Conservation (phyloP, 2,888 invertebrate genomes). For the Alitta virens region DNA sequence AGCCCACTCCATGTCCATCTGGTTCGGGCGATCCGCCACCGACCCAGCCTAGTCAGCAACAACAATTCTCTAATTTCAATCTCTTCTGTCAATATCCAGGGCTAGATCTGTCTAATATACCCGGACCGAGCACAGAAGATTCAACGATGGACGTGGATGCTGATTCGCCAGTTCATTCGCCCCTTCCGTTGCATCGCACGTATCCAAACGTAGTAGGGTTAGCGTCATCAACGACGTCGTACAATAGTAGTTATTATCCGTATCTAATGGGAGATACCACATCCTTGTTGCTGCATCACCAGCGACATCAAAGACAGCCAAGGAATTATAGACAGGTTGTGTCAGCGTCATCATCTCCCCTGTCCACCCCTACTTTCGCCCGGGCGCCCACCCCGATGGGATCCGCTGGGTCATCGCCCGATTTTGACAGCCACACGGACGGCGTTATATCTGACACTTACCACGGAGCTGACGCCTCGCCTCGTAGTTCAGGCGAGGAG, state of each 20-base stretch:
- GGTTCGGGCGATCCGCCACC: neutral
- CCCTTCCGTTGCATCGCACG: too few relatives aligned
- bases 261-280: neutral
- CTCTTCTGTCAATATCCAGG: constrained; percentile 9
- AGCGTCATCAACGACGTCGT: too few relatives aligned
- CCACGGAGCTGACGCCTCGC: neutral
- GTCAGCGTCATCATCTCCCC: neutral
- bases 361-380: neutral
- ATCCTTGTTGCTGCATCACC: neutral
- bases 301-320: neutral
- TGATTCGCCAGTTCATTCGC: neutral
- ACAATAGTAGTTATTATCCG: neutral
- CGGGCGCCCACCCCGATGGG: constrained; percentile 2
- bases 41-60: neutral
- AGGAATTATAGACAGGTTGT: too few relatives aligned
- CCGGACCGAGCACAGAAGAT: neutral
- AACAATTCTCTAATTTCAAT: constrained; percentile 6
- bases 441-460: neutral
- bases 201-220: neutral
- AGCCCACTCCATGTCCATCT: neutral
- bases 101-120: constrained; percentile 18
- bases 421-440: constrained; percentile 8
- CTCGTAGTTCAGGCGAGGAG: neutral
- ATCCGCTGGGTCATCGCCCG: constrained; percentile 11
- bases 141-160: constrained; percentile 9